phyloP scores from a whole-genome alignment of 2,888 invertebrate species.

The Hoplodrina ambigua region DNA sequence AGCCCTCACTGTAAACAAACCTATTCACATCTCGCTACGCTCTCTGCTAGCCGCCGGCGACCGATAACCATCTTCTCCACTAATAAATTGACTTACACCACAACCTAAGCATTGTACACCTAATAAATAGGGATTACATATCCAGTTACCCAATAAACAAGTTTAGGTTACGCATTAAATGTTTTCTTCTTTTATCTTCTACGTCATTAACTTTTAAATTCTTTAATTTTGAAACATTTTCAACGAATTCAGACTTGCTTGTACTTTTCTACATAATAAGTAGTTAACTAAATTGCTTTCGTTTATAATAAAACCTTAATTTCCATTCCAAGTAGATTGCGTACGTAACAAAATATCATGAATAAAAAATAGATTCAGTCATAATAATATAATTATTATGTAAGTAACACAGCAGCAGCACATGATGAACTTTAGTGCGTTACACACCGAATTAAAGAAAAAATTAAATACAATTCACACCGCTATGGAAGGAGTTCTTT shows the following conservation, averaged over 20 bases:
- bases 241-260: neutral
- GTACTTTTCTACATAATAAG: neutral
- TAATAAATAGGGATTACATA: slow-evolving; percentile 54
- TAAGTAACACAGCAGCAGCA: too few species aligned
- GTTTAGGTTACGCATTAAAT: slow-evolving; percentile 12
- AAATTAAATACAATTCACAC: slow-evolving; percentile 35
- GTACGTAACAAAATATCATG: too few species aligned
- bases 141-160: slow-evolving; percentile 50
- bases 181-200: slow-evolving; percentile 9
- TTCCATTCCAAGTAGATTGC: neutral
- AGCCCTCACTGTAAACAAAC: slow-evolving; percentile 86
- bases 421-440: too few species aligned
- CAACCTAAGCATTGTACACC: slow-evolving; percentile 48
- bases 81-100: slow-evolving; percentile 59
- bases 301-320: neutral
- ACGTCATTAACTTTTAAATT: neutral
- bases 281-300: neutral
- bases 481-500: slow-evolving; percentile 6
- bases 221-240: neutral
- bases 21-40: slow-evolving; percentile 80
- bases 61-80: slow-evolving; percentile 63
- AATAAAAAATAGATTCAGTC: too few species aligned
- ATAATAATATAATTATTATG: too few species aligned
- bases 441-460: slow-evolving; percentile 22
- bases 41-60: slow-evolving; percentile 64